Base-by-base conservation (phyloP, 2,888 invertebrate species). In the Acanthosoma haemorrhoidale region DNA sequence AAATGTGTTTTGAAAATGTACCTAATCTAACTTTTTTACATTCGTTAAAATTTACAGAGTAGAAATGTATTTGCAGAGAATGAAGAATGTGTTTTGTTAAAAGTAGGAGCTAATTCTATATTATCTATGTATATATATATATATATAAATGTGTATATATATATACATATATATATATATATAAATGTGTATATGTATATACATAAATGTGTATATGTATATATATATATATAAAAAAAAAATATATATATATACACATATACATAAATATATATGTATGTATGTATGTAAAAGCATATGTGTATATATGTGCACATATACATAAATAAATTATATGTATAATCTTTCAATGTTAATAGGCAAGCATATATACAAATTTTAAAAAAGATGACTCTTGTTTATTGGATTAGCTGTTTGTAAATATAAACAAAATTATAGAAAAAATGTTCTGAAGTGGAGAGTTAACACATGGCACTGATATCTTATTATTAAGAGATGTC, bases 21-120 rank as follows among this genome's bases (percentile, higher is more conserved):
- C 39, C 38, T 64, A 39, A 64, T 31, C 41, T 38, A 64, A 64
- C 64, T 41, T 71, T 66, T 64, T 38, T 64, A 67, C 51, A 66
- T 72, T 64, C 21, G n/a, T 69, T 29, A 32, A 41, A 60, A 15
- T 25, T 67, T 69, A 60, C 41, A 8, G 64, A 64, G 64, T 64
- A 64, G 64, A 39, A 41, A 25, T 5, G 11, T 39, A 41, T 39
- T 64, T 15, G 41, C 64, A 61, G 18, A 38, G 41, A 41, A 15
- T 41, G 25, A 25, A 64, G 31, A 39, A 41, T 29, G 25, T 61
- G 36, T 61, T 61, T 41, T 61, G 36, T 61, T 61, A 61, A n/a
- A 61, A 16, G 61, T 61, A 61, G 61, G 36, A 16, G 61, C 61
- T 61, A 36, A 61, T 61, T 61, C 61, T 61, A 36, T 51, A 51